These are phyloP conservation scores for Tetraneura akinire DNA, from an alignment of 1,140 invertebrate species.

Conservation along the genomic window DNA sequence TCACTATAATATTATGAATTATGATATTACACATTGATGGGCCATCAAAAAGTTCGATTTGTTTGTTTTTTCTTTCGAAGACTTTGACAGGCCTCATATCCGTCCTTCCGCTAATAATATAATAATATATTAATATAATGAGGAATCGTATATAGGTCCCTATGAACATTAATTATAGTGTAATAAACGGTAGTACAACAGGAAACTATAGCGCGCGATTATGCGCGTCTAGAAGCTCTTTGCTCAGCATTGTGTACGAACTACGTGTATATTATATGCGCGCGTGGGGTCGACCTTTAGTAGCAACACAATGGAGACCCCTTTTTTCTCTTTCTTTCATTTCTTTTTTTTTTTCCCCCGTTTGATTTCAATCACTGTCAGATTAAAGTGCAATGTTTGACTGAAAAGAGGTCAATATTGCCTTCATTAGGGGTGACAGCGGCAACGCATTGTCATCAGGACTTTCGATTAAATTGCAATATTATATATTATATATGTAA, in stretches of 20 bases:
- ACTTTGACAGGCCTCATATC: constrained; percentile 32
- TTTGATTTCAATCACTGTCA: constrained; percentile 48
- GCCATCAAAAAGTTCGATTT: constrained; percentile 47
- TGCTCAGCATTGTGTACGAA: constrained; percentile 37
- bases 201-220: constrained; percentile 21
- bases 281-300: constrained; percentile 39
- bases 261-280: not conserved
- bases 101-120: not conserved
- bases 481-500: too few relatives aligned
- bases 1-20: too few relatives aligned
- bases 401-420: constrained; percentile 50
- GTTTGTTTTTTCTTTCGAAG: not conserved
- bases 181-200: constrained; percentile 31
- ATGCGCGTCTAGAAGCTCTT: constrained; percentile 35
- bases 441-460: not conserved
- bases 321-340: not conserved
- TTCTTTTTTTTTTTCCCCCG: not conserved
- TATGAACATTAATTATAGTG: constrained; percentile 41
- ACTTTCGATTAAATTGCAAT: not conserved
- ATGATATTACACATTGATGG: constrained; percentile 23
- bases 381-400: constrained; percentile 49
- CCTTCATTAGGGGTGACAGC: constrained; percentile 20
- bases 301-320: constrained; percentile 35
- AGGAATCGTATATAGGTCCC: not conserved
- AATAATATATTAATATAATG: not conserved